Percentiles rank a stretch among this genome's conserved stretches.
Evolutionary conservation across 2,113 vertebrate genomes (phyloP).

Genomic region (Rhinopomastus cyanomelas): DNA sequence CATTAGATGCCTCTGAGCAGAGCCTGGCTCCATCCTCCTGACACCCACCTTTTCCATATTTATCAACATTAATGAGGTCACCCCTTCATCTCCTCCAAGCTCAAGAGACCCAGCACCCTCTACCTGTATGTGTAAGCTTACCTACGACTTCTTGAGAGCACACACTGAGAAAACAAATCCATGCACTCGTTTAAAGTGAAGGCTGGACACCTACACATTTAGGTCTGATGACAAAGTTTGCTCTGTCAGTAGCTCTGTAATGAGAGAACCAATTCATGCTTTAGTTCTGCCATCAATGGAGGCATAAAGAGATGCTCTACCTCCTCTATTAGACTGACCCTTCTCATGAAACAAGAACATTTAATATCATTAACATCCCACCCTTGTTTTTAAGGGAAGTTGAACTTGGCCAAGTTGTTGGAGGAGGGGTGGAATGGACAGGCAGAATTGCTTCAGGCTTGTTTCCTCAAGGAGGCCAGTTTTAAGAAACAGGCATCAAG

Average conservation of each 20-base stretch:
- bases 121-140: neutral
- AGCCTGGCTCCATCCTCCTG: too few relatives aligned
- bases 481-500: neutral
- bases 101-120: too few relatives aligned
- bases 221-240: neutral
- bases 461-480: neutral
- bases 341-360: neutral
- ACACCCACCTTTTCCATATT: too few relatives aligned
- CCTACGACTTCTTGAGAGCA: neutral
- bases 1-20: too few relatives aligned
- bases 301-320: neutral
- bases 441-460: neutral
- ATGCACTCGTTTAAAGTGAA: too few relatives aligned
- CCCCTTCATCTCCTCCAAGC: too few relatives aligned
- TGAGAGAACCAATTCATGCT: neutral
- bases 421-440: neutral
- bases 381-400: neutral
- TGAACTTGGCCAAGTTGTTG: neutral
- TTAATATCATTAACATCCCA: neutral
- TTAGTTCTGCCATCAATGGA: neutral
- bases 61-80: too few relatives aligned
- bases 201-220: neutral
- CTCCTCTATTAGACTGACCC: neutral
- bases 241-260: neutral
- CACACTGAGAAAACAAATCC: neutral